Conservation (phyloP, 1,140 invertebrate genomes). For the Drosophila kepulauana region DNA sequence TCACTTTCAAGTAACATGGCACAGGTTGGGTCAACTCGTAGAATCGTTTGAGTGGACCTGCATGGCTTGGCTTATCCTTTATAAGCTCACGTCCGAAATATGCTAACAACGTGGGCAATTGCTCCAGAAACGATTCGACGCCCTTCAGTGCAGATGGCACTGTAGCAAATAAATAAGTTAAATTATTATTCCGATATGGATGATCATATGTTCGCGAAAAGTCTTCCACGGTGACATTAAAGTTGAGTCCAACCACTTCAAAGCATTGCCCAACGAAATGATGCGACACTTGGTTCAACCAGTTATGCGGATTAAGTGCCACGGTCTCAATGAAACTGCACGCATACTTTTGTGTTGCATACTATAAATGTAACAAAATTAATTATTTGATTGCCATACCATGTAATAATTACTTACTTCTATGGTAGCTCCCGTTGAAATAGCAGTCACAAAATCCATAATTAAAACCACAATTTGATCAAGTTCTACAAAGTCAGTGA, state of each 20-base stretch:
- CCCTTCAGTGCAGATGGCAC: conserved; percentile 33
- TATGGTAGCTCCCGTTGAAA: conserved; percentile 39
- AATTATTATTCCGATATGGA: conserved; percentile 50
- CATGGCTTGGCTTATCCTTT: background rate
- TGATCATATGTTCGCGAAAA: conserved; percentile 41
- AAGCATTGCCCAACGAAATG: conserved; percentile 66
- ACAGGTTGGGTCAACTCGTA: conserved; percentile 46
- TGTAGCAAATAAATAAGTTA: conserved; percentile 48
- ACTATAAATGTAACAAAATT: conserved; percentile 20
- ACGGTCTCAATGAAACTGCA: conserved; percentile 36
- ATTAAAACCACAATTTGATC: background rate
- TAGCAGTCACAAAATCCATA: conserved; percentile 56
- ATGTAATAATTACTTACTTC: conserved; percentile 21
- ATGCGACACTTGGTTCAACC: conserved; percentile 44
- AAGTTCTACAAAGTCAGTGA: background rate
- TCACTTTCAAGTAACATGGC: conserved; percentile 45
- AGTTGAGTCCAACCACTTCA: conserved; percentile 41
- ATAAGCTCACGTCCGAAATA: background rate
- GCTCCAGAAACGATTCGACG: conserved; percentile 40
- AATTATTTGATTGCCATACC: background rate
- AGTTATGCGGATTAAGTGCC: conserved; percentile 40
- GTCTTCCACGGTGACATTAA: conserved; percentile 39
- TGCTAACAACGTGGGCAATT: conserved; percentile 32
- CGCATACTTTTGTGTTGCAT: conserved; percentile 1
- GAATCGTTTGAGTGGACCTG: background rate